Evolutionary conservation across 2,888 invertebrate genomes (phyloP), one percentile per base, ranked within the genome.

Genomic region (Tipula helvola): DNA sequence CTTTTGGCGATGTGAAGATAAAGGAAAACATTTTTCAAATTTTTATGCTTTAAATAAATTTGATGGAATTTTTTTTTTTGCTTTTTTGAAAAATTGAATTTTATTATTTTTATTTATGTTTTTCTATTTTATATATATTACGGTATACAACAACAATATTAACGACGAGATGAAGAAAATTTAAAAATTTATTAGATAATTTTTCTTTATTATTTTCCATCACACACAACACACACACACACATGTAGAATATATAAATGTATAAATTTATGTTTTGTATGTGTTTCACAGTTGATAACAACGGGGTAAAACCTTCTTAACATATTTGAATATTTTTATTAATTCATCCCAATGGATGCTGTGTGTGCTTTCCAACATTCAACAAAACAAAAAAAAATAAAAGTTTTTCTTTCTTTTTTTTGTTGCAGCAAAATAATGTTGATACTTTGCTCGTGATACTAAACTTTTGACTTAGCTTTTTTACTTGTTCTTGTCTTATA

Each of bases 21-120:
- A 71, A 71, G 71, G 10, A 28, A 28, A 71, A 71, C 18, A 71
- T 28, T 71, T 71, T 71, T 28, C 71, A 71, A 71, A 28, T 71
- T 71, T 71, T 71, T 71, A 71, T 71, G 71, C 28, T 71, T 71
- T 71, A 71, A 71, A 71, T 28, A 71, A 71, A 71, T 71, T 71
- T 71, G 71, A 71, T 28, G 71, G 71, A 71, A 8, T 28, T 71
- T 57, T 57, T 16, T 57, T 57, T 16, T 52, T 52, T n/a, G n/a
- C n/a, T 39, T 71, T 71, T 71, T 71, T 71, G 71, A 71, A 71
- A 71, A 71, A 71, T 71, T 71, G 71, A 71, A 71, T 71, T 71
- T 71, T 71, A 71, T 71, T 71, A 71, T 71, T 71, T 71, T 71
- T 71, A 71, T 71, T 71, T 71, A 71, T 71, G 71, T 71, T 71